phyloP scores from a whole-genome alignment of 1,140 invertebrate species.

The Zaprionus africanus region DNA sequence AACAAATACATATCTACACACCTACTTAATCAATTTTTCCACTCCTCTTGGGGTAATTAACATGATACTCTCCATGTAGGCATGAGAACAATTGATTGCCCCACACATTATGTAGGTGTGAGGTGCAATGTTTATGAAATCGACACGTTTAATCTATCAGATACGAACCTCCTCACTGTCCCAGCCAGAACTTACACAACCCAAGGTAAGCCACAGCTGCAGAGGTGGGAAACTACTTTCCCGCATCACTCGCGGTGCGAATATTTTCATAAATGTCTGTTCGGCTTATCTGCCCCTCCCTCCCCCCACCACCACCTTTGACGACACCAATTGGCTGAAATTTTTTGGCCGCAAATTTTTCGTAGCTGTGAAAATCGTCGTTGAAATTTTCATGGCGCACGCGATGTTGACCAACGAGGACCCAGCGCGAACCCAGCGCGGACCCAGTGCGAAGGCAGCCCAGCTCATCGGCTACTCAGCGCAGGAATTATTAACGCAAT shows the following conservation, averaged over 20 bases:
- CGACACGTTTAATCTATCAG: slow-evolving; percentile 20
- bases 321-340: slow-evolving; percentile 25
- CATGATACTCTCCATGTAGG: not conserved
- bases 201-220: not conserved
- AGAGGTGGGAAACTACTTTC: not conserved
- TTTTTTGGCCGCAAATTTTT: slow-evolving; percentile 38
- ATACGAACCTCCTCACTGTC: not conserved
- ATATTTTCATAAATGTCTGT: slow-evolving; percentile 32
- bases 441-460: not conserved
- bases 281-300: not conserved
- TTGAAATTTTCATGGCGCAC: slow-evolving; percentile 53
- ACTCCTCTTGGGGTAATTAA: slow-evolving; percentile 25
- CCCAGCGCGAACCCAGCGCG: not conserved
- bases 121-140: slow-evolving; percentile 14
- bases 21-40: slow-evolving; percentile 30
- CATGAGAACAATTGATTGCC: slow-evolving; percentile 12
- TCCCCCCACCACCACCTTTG: not conserved
- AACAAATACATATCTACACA: not conserved
- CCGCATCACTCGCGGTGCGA: slow-evolving; percentile 9
- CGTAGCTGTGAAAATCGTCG: slow-evolving; percentile 27
- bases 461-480: slow-evolving; percentile 67
- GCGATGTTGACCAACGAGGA: slow-evolving; percentile 13
- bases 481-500: slow-evolving; percentile 67
- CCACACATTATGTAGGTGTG: not conserved
- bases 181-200: not conserved